Evolutionary conservation across 2,113 vertebrate species (phyloP).

Genomic region (Sceloporus tristichus): DNA sequence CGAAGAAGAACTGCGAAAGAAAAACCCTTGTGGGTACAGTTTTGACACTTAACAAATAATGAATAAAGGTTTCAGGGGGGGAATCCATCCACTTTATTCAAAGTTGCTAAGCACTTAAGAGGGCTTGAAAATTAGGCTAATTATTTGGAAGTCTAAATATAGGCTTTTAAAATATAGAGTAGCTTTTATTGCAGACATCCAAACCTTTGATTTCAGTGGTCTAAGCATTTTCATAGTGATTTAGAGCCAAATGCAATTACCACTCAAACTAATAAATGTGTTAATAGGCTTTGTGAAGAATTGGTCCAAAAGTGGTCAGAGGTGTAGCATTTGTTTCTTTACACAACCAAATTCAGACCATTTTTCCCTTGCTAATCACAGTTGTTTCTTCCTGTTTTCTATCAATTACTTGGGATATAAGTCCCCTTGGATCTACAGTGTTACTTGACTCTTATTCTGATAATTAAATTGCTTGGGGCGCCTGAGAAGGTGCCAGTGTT

Average conservation of each 20-base stretch:
- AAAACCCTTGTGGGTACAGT: not conserved
- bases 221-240: not conserved
- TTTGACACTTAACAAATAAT: conserved; percentile 6
- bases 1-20: not conserved
- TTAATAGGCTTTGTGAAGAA: not conserved
- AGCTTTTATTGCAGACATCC: not conserved
- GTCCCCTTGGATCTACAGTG: not conserved
- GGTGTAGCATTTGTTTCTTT: not conserved
- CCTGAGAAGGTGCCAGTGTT: not conserved
- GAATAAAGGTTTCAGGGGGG: not conserved
- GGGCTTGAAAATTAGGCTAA: conserved; percentile 10
- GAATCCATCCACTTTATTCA: not conserved
- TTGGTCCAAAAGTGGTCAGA: not conserved
- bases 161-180: not conserved
- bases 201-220: not conserved
- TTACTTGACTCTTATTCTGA: not conserved
- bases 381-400: not conserved
- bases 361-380: not conserved
- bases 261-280: not conserved
- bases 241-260: not conserved
- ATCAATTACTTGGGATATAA: not conserved
- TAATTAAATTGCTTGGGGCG: not conserved
- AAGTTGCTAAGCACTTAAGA: not conserved
- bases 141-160: conserved; percentile 16
- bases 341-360: not conserved